Evolutionary conservation across 2,797 vertebrate species (phyloP), one percentile per base, ranked within the genome.

Genomic region (Rhincodon typus): DNA sequence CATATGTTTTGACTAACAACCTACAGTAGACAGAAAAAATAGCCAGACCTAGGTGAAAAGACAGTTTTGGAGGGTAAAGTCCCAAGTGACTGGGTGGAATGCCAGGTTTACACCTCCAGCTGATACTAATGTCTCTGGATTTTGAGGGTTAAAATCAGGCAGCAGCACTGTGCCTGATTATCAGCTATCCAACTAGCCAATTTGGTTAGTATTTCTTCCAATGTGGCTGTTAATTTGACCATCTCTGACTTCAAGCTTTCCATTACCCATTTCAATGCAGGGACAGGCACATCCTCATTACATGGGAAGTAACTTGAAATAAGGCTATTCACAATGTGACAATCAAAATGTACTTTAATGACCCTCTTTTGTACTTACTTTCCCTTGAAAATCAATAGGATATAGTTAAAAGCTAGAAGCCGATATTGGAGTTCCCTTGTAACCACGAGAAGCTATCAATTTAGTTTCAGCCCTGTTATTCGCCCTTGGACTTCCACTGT

Each of bases 321-420:
- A 84, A 84, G 82, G 82, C 21, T 46, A 46, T 84, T 25, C 23
- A 42, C 7, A 84, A 42, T 42, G 79, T 46, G 46, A 84, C 79
- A 84, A 84, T 46, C 4, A 19, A 30, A n/a, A 38, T 38, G n/a
- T 69, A 38, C 38, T 8, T 21, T 91, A 34, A 30, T 53, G 46
- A 53, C 46, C 30, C 50, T 34, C 23, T 42, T 66, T 67, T 21
- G 38, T 46, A 50, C 21, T 69, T 67, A 12, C 62, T 5, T 93
- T 93, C 42, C 23, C 27, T 66, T 66, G 53, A 46, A 94, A 74
- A 50, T 94, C 96, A 97, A 97, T 97, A 97, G 53, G 17, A 72
- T 50, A 42, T n/a, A 42, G 46, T 84, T 46, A 42, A 91, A 91
- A n/a, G 53, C 88, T 66, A 34, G 6, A 91, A 91, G 27, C 57